phyloP scores from a whole-genome alignment of 2,797 vertebrate species.

The Valencia hispanica region DNA sequence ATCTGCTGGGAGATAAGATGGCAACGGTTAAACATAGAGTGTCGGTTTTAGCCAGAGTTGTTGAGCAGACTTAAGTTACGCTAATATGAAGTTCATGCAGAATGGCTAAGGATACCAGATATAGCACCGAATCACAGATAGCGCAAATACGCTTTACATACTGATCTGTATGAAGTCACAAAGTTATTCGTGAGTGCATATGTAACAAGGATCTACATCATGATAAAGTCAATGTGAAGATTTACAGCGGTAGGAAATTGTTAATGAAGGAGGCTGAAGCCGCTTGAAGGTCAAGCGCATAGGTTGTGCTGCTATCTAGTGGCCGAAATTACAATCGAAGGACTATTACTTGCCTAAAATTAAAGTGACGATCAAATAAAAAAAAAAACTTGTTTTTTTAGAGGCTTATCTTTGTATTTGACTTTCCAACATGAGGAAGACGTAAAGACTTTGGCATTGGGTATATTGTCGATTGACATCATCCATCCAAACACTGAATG shows the following conservation, averaged over 20 bases:
- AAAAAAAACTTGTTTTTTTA: neutral
- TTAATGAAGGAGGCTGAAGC: neutral
- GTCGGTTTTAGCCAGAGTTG: constrained; percentile 59
- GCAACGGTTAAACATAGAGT: constrained; percentile 75
- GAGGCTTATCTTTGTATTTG: neutral
- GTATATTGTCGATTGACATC: neutral
- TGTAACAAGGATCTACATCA: constrained; percentile 14
- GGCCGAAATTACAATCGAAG: neutral
- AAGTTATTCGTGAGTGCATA: constrained; percentile 40
- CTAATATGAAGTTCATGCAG: constrained; percentile 56
- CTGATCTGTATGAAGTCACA: constrained; percentile 55
- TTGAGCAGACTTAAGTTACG: constrained; percentile 67
- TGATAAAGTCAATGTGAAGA: constrained; percentile 17
- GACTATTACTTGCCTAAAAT: neutral
- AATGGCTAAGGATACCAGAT: constrained; percentile 57
- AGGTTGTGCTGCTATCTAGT: neutral
- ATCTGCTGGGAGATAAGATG: constrained; percentile 58
- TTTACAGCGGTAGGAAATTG: constrained; percentile 10
- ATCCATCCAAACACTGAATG: neutral
- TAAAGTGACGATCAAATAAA: neutral
- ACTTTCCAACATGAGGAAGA: neutral
- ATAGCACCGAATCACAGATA: constrained; percentile 52
- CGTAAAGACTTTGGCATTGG: neutral
- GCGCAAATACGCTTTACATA: constrained; percentile 52
- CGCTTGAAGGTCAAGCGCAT: neutral